phyloP scores from a whole-genome alignment of 2,888 invertebrate genomes.

The Dynastes grantii region DNA sequence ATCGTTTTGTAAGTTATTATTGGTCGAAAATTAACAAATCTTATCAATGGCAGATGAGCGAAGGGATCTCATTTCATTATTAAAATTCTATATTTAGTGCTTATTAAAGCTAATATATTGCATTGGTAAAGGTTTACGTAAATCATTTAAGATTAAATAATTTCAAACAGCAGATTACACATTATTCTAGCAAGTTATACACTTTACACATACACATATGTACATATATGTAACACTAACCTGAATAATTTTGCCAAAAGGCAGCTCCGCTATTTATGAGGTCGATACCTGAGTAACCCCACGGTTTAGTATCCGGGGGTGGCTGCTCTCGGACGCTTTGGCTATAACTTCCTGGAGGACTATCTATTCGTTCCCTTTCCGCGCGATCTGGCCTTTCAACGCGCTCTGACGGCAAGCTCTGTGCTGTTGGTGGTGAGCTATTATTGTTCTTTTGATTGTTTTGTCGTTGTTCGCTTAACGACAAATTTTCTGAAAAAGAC shows the following conservation, averaged over 20 bases:
- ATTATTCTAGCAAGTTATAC: no score
- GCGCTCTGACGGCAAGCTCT: slow-evolving; percentile 46
- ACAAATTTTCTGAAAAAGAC: slow-evolving; percentile 61
- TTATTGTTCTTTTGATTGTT: slow-evolving; percentile 62
- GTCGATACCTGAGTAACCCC: slow-evolving; percentile 83
- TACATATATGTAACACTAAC: slow-evolving; percentile 72
- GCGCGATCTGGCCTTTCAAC: slow-evolving; percentile 52
- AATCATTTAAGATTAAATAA: no score
- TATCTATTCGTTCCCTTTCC: slow-evolving; percentile 62
- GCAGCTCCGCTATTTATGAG: slow-evolving; percentile 89
- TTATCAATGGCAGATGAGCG: no score
- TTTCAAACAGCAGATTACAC: no score
- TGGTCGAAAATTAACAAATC: no score
- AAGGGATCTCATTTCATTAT: no score
- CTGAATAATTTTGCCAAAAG: slow-evolving; percentile 94
- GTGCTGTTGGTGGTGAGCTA: slow-evolving; percentile 55
- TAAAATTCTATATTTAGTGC: no score
- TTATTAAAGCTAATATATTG: no score
- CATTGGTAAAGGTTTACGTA: no score
- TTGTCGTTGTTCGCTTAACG: slow-evolving; percentile 61
- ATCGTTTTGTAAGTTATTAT: no score
- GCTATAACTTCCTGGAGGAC: slow-evolving; percentile 62
- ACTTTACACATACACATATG: no score
- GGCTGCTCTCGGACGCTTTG: slow-evolving; percentile 66
- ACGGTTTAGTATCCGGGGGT: slow-evolving; percentile 75